These are phyloP conservation scores for Perizoma flavofasciatum DNA, from an alignment of 2,888 invertebrate species.

Conservation along the genomic window DNA sequence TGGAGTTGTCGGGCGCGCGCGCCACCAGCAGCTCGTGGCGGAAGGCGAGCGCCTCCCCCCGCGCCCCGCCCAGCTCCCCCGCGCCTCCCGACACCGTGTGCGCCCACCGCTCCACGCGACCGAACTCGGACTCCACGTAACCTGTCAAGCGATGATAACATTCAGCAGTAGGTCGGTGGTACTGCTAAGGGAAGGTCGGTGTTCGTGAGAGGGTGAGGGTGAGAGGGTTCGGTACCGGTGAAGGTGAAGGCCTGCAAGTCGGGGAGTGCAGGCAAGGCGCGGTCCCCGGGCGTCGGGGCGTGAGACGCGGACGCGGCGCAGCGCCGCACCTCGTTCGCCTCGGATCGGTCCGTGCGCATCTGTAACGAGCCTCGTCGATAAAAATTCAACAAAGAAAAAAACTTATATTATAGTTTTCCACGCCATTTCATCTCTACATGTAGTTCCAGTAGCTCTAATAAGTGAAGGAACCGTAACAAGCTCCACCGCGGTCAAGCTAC, in stretches of 20 bases:
- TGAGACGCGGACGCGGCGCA: constrained; percentile 50
- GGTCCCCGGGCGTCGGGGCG: constrained; percentile 44
- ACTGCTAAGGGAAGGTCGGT: not conserved
- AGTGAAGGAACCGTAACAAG: too few relatives aligned
- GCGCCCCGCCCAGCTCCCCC: constrained; percentile 60
- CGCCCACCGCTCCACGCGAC: constrained; percentile 56
- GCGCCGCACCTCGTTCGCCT: constrained; percentile 47
- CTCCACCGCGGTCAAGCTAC: too few relatives aligned
- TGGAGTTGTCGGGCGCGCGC: constrained; percentile 47
- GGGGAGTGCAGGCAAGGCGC: constrained; percentile 60
- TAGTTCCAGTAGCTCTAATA: too few relatives aligned
- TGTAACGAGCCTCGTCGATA: constrained; percentile 29
- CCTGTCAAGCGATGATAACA: constrained; percentile 40
- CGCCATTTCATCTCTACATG: too few relatives aligned
- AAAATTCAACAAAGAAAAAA: too few relatives aligned
- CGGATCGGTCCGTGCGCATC: constrained; percentile 60
- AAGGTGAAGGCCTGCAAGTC: constrained; percentile 58
- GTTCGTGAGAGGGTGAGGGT: too few relatives aligned
- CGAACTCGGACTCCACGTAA: constrained; percentile 43
- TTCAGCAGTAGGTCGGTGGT: not conserved
- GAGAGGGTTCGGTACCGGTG: constrained; percentile 47
- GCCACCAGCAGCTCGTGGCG: constrained; percentile 63
- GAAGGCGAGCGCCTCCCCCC: constrained; percentile 60
- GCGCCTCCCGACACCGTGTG: constrained; percentile 46
- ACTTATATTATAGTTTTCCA: too few relatives aligned